A percentile compares a stretch with the other conserved stretches of the same genome.
Evolutionary conservation across 1,140 invertebrate genomes (phyloP).

Genomic region (Neodiprion virginianus): DNA sequence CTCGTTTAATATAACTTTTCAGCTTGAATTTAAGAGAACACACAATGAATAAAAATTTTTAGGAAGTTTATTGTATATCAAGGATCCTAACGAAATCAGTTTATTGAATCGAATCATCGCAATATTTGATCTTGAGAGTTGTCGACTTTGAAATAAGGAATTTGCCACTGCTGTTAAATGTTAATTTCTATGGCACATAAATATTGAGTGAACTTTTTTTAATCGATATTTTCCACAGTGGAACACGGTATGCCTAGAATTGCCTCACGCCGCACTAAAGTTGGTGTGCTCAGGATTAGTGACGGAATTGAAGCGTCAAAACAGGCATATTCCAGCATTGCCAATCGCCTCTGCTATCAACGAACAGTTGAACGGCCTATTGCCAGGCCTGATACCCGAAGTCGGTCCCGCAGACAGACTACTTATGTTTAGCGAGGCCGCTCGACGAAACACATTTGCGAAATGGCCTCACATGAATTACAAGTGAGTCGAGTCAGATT

Average conservation of each 20-base stretch:
- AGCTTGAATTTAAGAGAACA: no score
- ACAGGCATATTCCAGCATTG: constrained; percentile 81
- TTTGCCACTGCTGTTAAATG: no score
- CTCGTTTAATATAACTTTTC: no score
- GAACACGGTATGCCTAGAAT: constrained; percentile 85
- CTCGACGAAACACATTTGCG: constrained; percentile 86
- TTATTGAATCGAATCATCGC: no score
- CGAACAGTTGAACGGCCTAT: constrained; percentile 82
- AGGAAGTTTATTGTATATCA: no score
- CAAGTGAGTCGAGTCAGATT: constrained; percentile 72
- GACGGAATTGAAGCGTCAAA: constrained; percentile 81
- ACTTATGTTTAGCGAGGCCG: constrained; percentile 91
- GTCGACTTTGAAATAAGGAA: no score
- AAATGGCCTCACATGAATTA: constrained; percentile 97
- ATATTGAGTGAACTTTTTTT: constrained; percentile 9
- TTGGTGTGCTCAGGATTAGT: constrained; percentile 80
- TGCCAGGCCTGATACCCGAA: constrained; percentile 58
- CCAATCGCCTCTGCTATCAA: constrained; percentile 88
- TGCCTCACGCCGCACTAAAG: constrained; percentile 79
- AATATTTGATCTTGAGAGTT: no score
- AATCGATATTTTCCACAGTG: constrained; percentile 67
- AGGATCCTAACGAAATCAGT: no score
- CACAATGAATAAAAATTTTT: no score
- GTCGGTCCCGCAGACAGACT: constrained; percentile 67
- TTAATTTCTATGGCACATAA: no score